Conservation (phyloP, 2,888 invertebrate genomes). For the Cheilosia pagana region DNA sequence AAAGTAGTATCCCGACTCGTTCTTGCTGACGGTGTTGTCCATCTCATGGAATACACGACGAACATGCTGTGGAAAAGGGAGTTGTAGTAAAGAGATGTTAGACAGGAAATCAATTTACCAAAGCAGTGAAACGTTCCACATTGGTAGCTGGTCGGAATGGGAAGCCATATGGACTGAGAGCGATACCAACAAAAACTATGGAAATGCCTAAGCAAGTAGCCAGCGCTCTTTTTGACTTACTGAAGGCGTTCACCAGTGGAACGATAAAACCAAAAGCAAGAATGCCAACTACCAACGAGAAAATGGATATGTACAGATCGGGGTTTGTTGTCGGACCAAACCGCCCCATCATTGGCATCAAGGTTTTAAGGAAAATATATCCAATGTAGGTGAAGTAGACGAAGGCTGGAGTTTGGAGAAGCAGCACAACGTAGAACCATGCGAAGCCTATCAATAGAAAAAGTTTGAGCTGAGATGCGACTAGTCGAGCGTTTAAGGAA, state of each 20-base stretch:
- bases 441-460: constrained; percentile 59
- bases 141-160: constrained; percentile 84
- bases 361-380: constrained; percentile 83
- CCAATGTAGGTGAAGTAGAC: constrained; percentile 84
- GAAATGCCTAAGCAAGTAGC: constrained; percentile 71
- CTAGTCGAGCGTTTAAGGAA: neutral
- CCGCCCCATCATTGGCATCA: constrained; percentile 86
- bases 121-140: constrained; percentile 84
- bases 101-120: constrained; percentile 81
- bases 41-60: constrained; percentile 83
- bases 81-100: neutral
- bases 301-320: constrained; percentile 84
- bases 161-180: constrained; percentile 85
- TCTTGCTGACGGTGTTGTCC: constrained; percentile 79
- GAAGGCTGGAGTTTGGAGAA: constrained; percentile 83
- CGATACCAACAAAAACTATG: constrained; percentile 78
- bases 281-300: constrained; percentile 80
- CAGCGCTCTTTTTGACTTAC: constrained; percentile 78
- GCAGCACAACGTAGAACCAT: constrained; percentile 79
- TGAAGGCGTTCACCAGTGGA: constrained; percentile 81
- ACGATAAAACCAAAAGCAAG: constrained; percentile 82
- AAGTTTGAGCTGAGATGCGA: neutral
- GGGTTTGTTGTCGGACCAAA: constrained; percentile 84
- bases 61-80: constrained; percentile 81
- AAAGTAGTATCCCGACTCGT: constrained; percentile 84